Percentiles rank a stretch among this genome's conserved stretches.
Conservation (phyloP, 2,113 vertebrate genomes). For the Otus sunia region DNA sequence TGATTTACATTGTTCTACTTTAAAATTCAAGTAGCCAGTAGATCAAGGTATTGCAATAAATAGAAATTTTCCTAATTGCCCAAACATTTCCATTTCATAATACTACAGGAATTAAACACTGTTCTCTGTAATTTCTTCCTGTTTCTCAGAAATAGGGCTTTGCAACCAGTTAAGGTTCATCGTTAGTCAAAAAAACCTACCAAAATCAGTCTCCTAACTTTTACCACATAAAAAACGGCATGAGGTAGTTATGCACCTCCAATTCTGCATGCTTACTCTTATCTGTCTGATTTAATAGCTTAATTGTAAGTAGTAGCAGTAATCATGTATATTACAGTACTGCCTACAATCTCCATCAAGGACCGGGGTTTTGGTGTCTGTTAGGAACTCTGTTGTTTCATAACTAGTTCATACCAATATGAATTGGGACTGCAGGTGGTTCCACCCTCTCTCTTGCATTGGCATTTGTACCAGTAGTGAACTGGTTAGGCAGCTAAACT, state of each 20-base stretch:
- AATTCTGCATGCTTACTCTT: neutral
- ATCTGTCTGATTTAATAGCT: neutral
- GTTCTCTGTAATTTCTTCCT: neutral
- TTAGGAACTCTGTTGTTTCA: neutral
- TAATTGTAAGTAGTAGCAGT: neutral
- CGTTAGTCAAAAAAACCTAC: neutral
- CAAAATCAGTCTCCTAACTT: neutral
- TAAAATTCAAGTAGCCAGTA: neutral
- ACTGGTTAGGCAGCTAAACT: neutral
- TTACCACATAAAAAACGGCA: neutral
- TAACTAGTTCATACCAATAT: neutral
- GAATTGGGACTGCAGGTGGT: neutral
- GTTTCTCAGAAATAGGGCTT: neutral
- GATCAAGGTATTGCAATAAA: neutral
- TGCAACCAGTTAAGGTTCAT: neutral
- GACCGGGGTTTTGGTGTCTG: neutral
- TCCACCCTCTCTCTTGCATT: neutral
- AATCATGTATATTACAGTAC: neutral
- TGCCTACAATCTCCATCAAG: fast-evolving
- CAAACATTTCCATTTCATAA: neutral
- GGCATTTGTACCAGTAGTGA: neutral
- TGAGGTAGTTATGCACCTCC: neutral
- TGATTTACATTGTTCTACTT: neutral
- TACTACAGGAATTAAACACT: neutral
- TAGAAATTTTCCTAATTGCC: neutral